phyloP scores from a whole-genome alignment of 2,113 vertebrate genomes.

The Gasterosteus aculeatus region DNA sequence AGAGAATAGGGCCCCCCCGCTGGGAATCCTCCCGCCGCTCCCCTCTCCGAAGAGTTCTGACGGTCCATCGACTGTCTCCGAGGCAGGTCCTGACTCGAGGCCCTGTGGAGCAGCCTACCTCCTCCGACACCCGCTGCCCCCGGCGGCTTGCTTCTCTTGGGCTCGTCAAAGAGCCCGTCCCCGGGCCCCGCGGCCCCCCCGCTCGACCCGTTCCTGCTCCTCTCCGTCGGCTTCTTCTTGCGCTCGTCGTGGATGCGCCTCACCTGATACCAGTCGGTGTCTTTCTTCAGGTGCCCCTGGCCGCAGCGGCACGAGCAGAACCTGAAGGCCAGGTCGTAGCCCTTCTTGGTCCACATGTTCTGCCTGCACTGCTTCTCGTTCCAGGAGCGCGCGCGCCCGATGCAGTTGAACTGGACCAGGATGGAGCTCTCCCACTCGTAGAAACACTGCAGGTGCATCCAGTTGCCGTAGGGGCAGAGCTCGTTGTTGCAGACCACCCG shows the following conservation, averaged over 20 bases:
- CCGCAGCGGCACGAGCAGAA: slow-evolving; percentile 98
- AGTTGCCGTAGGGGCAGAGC: slow-evolving; percentile 91
- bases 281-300: slow-evolving; percentile 96
- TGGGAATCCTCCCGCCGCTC: slow-evolving; percentile 36
- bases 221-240: slow-evolving; percentile 93
- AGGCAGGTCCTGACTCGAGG: slow-evolving; percentile 88
- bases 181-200: slow-evolving; percentile 33
- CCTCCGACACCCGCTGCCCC: slow-evolving; percentile 64
- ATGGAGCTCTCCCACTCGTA: slow-evolving; percentile 99
- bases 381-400: slow-evolving; percentile 96
- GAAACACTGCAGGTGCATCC: slow-evolving; percentile 99
- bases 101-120: slow-evolving; percentile 85
- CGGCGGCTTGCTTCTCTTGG: slow-evolving; percentile 85
- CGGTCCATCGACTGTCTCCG: slow-evolving; percentile 91
- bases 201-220: slow-evolving; percentile 76
- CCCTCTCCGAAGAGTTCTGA: slow-evolving; percentile 93
- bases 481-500: slow-evolving; percentile 97
- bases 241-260: slow-evolving; percentile 95
- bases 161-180: slow-evolving; percentile 83
- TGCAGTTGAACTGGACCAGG: slow-evolving; percentile 98
- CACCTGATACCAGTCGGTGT: slow-evolving; percentile 99
- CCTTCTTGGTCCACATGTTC: slow-evolving; percentile 99
- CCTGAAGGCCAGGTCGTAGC: slow-evolving; percentile 96
- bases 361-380: slow-evolving; percentile 99
- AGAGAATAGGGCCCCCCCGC: slow-evolving; percentile 67